These are phyloP conservation scores for Drosophila siamana DNA, from an alignment of 2,888 invertebrate species.

Conservation along the genomic window DNA sequence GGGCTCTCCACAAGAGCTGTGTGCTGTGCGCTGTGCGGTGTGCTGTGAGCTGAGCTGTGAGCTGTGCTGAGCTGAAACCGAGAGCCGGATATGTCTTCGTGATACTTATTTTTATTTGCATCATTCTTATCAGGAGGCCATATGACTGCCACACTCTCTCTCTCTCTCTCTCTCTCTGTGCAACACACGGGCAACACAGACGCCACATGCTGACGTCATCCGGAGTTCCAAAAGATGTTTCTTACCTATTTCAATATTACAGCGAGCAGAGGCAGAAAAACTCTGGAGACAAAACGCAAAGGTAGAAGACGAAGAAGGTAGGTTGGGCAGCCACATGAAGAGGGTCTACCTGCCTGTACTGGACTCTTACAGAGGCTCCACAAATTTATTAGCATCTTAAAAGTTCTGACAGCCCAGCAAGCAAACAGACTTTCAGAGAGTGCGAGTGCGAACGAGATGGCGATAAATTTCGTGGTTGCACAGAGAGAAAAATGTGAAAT, in stretches of 20 bases:
- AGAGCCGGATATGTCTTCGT: conserved; percentile 53
- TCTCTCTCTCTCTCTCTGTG: too few relatives aligned
- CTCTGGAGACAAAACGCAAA: neutral
- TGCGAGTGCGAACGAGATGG: neutral
- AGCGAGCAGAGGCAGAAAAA: neutral
- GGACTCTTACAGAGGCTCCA: conserved; percentile 34
- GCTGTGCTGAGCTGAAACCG: conserved; percentile 12
- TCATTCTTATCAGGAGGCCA: conserved; percentile 57
- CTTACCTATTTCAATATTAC: conserved; percentile 21
- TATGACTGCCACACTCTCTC: conserved; percentile 40
- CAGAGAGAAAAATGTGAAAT: neutral
- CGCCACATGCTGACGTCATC: conserved; percentile 52
- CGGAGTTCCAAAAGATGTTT: conserved; percentile 24
- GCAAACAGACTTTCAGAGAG: neutral
- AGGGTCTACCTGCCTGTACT: conserved; percentile 16
- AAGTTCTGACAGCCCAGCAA: conserved; percentile 40
- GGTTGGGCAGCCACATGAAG: neutral
- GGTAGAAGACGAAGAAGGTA: neutral
- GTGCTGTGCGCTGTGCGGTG: conserved; percentile 2
- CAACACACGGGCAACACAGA: neutral
- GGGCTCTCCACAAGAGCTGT: conserved; percentile 9
- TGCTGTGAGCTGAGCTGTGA: conserved; percentile 11
- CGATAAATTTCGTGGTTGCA: neutral
- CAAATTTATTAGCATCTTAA: conserved; percentile 70
- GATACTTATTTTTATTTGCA: conserved; percentile 56